These are phyloP conservation scores for Psilopogon haemacephalus DNA, from an alignment of 2,113 vertebrate genomes.

Conservation along the genomic window DNA sequence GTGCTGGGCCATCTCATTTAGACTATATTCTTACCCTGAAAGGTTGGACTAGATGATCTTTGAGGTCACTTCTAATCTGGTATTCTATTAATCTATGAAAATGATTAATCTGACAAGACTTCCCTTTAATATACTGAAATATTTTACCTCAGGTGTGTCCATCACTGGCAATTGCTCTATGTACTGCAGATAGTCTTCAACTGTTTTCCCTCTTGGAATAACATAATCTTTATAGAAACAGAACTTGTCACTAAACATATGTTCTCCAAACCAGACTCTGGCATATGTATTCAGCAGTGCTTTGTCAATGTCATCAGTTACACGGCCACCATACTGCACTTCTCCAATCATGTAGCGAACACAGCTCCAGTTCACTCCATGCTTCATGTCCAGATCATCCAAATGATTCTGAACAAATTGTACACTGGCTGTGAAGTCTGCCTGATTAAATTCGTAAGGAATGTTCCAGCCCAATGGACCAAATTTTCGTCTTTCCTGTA, in stretches of 20 bases:
- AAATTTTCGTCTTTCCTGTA: slow-evolving; percentile 85
- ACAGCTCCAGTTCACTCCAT: slow-evolving; percentile 82
- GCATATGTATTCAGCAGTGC: slow-evolving; percentile 81
- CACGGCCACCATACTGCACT: slow-evolving; percentile 86
- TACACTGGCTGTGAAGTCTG: slow-evolving; percentile 82
- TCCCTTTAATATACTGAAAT: not conserved
- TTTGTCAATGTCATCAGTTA: slow-evolving; percentile 85
- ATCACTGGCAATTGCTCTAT: slow-evolving; percentile 79
- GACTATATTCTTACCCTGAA: too few species aligned
- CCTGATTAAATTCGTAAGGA: slow-evolving; percentile 87
- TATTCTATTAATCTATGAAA: not conserved
- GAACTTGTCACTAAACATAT: slow-evolving; percentile 78
- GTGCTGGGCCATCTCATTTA: too few species aligned
- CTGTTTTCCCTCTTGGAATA: slow-evolving; percentile 73
- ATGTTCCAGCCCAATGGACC: slow-evolving; percentile 88
- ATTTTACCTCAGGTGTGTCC: slow-evolving; percentile 82
- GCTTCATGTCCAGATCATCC: slow-evolving; percentile 73
- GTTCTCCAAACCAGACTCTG: slow-evolving; percentile 83
- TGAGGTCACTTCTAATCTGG: too few species aligned
- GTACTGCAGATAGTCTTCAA: slow-evolving; percentile 80
- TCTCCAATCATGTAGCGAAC: slow-evolving; percentile 84
- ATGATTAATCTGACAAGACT: not conserved
- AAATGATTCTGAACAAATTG: slow-evolving; percentile 87
- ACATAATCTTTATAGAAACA: slow-evolving; percentile 82
- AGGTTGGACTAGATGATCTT: too few species aligned